Percentiles rank a stretch among this genome's conserved stretches.
phyloP scores from a whole-genome alignment of 2,888 invertebrate species.

The Plagiodera versicolora region DNA sequence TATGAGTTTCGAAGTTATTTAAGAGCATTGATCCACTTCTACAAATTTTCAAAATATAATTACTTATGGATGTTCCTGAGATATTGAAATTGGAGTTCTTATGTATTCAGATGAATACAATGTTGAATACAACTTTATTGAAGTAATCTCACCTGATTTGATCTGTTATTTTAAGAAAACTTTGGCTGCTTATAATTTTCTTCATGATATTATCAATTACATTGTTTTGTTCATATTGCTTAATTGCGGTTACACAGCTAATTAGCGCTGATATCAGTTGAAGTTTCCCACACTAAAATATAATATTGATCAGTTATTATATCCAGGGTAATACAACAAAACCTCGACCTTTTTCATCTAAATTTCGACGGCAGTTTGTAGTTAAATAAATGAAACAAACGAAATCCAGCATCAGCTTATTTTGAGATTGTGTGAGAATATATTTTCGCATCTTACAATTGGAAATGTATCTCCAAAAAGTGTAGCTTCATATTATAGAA shows the following conservation, averaged over 20 bases:
- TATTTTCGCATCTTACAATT: too few relatives aligned
- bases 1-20: constrained; percentile 50
- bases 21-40: constrained; percentile 58
- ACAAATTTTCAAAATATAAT: background rate
- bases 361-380: too few relatives aligned
- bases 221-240: constrained; percentile 29
- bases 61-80: background rate
- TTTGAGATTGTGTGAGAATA: too few relatives aligned
- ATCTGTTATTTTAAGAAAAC: constrained; percentile 55
- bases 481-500: too few relatives aligned
- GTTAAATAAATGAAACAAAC: too few relatives aligned
- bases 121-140: constrained; percentile 3
- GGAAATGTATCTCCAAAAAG: too few relatives aligned
- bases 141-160: constrained; percentile 47
- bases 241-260: constrained; percentile 36
- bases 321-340: too few relatives aligned
- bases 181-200: constrained; percentile 54
- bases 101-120: background rate
- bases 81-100: too few relatives aligned
- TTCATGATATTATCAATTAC: constrained; percentile 37
- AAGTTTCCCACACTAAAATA: constrained; percentile 51
- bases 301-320: background rate
- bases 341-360: too few relatives aligned
- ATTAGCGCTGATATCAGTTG: constrained; percentile 49
- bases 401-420: too few relatives aligned